Evolutionary conservation across 2,113 vertebrate species (phyloP), one percentile per base, ranked within the genome.

Genomic region (Boleophthalmus pectinirostris): DNA sequence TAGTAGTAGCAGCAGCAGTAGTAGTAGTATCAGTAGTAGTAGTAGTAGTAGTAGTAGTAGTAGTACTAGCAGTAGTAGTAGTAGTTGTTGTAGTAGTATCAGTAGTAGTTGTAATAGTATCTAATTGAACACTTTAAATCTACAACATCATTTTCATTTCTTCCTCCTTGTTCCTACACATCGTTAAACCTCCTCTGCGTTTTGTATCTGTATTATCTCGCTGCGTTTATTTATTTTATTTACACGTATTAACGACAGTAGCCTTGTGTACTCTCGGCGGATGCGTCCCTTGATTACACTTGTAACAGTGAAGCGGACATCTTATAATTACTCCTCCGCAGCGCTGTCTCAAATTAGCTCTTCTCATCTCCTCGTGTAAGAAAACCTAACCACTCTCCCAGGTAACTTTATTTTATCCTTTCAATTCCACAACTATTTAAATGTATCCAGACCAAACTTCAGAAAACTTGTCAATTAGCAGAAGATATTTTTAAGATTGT

Each of bases 311-410:
- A 79, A 43, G 68, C 2, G 1, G 49, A 66, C 61, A 75, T 80
- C 70, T 60, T 73, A 74, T 80, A 75, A 83, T 88, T 85, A 84
- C 78, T 56, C 76, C 82, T 85, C 75, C 82, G 70, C 81, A 72
- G 46, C 72, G 61, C 66, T 23, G 77, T 85, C 82, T 77, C 47
- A 68, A 84, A 80, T 79, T 75, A 73, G 47, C 72, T 54, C 29
- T 29, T 12, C 45, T 72, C 58, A 0, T 69, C 72, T 58, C 46
- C 54, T 13, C n/a, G 51, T 20, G 58, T 25, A 23, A 77, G 21
- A 74, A 29, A 47, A 54, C 7, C 53, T 46, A 46, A 20, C 29
- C 43, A 72, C 58, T 80, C 70, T 38, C 56, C 33, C 73, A 79
- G 73, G 78, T 75, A 69, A 67, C 23, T n/a, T 54, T 46, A 21